These are phyloP conservation scores for Ptychodera flava DNA, from an alignment of 35 echinoderm and acorn worm species.

Conservation along the genomic window DNA sequence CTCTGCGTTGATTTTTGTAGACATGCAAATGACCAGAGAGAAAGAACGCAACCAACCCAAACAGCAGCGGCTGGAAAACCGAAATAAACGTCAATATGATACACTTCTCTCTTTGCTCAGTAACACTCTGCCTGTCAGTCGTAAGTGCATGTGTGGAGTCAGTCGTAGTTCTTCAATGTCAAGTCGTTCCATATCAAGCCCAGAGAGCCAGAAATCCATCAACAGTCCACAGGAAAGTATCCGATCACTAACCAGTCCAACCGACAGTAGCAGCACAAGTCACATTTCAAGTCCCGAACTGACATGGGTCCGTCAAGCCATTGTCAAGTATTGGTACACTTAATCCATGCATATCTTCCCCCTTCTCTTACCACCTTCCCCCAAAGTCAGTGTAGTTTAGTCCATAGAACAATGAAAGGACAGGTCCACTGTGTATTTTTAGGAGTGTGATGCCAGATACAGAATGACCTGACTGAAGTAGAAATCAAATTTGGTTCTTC, in stretches of 20 bases:
- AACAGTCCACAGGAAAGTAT: slow-evolving; percentile 67
- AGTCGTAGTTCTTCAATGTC: slow-evolving; percentile 91
- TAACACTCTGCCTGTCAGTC: slow-evolving; percentile 70
- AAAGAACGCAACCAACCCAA: slow-evolving; percentile 59
- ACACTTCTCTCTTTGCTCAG: slow-evolving; percentile 71
- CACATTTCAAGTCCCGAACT: slow-evolving; percentile 85
- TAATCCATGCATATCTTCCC: slow-evolving; percentile 40
- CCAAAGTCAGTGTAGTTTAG: no score
- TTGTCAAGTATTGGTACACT: slow-evolving; percentile 95
- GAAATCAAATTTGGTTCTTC: no score
- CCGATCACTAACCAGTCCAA: slow-evolving; percentile 51
- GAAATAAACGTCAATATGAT: slow-evolving; percentile 75
- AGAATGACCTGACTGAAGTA: no score
- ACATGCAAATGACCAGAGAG: slow-evolving; percentile 98
- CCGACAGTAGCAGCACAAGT: slow-evolving; percentile 46
- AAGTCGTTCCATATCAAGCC: slow-evolving; percentile 30
- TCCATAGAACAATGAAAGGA: no score
- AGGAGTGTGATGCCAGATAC: no score
- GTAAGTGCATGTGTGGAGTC: slow-evolving; percentile 96
- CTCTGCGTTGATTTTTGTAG: slow-evolving; percentile 24
- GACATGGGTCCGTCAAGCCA: slow-evolving; percentile 87
- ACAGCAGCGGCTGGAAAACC: slow-evolving; percentile 69
- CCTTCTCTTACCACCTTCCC: no score
- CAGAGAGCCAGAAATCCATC: slow-evolving; percentile 50
- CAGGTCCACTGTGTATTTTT: no score